Evolutionary conservation across 2,113 vertebrate species (phyloP).

Genomic region (Spilogale gracilis): DNA sequence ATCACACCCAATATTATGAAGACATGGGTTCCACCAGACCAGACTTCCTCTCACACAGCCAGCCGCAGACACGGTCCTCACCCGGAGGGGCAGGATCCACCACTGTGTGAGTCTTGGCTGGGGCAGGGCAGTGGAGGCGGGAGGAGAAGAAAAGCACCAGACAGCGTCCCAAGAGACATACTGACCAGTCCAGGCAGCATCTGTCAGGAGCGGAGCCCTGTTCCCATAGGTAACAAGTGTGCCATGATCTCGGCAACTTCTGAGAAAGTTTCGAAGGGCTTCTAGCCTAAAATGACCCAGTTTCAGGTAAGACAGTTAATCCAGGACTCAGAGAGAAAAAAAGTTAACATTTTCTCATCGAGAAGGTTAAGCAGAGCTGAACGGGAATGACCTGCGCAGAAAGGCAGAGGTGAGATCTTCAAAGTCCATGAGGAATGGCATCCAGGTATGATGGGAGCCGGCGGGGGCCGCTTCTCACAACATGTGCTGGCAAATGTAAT

Average conservation of each 20-base stretch:
- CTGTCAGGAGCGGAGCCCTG: not conserved
- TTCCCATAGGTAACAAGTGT: not conserved
- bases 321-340: not conserved
- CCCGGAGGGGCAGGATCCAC: not conserved
- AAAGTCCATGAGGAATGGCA: not conserved
- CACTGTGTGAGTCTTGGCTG: not conserved
- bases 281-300: not conserved
- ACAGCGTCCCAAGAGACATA: not conserved
- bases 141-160: not conserved
- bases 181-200: not conserved
- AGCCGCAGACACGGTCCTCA: not conserved
- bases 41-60: not conserved
- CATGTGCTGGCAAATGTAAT: not conserved
- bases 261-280: not conserved
- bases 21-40: no score
- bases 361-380: not conserved
- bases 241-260: conserved; percentile 24
- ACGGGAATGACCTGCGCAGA: not conserved
- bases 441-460: not conserved
- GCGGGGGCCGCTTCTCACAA: not conserved
- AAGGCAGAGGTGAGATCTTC: not conserved
- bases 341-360: not conserved
- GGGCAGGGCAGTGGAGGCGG: not conserved
- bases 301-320: not conserved
- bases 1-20: not conserved